These are phyloP conservation scores for Molorchus minor DNA, from an alignment of 2,888 invertebrate genomes.

Conservation along the genomic window DNA sequence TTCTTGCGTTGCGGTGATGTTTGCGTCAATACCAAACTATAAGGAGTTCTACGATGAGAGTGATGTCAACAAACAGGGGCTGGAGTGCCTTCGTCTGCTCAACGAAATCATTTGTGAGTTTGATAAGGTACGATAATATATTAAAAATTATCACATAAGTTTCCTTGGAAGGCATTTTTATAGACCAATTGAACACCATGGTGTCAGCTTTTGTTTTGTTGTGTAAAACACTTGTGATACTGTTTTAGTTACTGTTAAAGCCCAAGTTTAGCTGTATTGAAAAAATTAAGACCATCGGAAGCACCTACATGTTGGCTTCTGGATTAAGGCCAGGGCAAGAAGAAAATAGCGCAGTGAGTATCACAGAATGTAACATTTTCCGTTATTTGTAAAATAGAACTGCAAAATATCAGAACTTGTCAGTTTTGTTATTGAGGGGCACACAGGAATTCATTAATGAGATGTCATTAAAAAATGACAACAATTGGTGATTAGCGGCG, in stretches of 20 bases:
- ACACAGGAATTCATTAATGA: too few relatives aligned
- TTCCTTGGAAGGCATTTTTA: too few relatives aligned
- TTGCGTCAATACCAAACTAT: constrained; percentile 97
- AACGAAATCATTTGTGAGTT: constrained; percentile 99
- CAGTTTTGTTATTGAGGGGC: too few relatives aligned
- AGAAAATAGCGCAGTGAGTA: constrained; percentile 73
- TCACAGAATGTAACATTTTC: too few relatives aligned
- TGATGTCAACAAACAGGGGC: constrained; percentile 95
- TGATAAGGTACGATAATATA: constrained; percentile 91
- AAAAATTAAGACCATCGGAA: constrained; percentile 98
- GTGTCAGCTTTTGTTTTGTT: not conserved
- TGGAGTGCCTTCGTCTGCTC: constrained; percentile 91
- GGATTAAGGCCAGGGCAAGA: constrained; percentile 91
- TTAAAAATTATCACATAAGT: too few relatives aligned
- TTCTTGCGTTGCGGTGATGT: constrained; percentile 95
- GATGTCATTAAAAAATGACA: too few relatives aligned
- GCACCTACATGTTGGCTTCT: constrained; percentile 97
- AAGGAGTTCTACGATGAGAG: constrained; percentile 97
- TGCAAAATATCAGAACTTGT: too few relatives aligned
- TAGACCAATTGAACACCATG: too few relatives aligned
- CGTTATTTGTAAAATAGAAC: too few relatives aligned
- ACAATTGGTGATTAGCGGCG: too few relatives aligned
- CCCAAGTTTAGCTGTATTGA: constrained; percentile 96
- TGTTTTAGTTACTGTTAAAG: constrained; percentile 80
- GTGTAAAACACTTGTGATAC: constrained; percentile 6